Evolutionary conservation across 2,113 vertebrate genomes (phyloP).

Genomic region (Pao palembangensis): DNA sequence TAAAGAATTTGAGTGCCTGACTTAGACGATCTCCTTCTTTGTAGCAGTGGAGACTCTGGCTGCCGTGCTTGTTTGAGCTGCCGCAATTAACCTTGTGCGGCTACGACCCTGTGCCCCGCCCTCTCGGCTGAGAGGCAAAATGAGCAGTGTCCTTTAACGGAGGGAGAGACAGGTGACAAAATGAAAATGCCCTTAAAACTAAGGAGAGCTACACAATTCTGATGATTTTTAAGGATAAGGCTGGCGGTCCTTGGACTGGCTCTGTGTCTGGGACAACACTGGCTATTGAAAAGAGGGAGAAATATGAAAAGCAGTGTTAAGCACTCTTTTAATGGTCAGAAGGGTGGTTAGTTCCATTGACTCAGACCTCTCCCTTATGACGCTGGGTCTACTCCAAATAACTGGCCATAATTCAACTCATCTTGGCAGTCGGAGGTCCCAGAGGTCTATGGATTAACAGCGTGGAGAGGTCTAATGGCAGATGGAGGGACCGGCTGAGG

Average conservation of each 20-base stretch:
- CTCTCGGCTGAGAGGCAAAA: slow-evolving; percentile 35
- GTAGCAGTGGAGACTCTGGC: slow-evolving; percentile 27
- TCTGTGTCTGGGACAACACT: slow-evolving; percentile 56
- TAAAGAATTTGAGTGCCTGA: slow-evolving; percentile 59
- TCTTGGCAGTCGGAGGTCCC: slow-evolving; percentile 78
- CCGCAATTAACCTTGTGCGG: slow-evolving; percentile 55
- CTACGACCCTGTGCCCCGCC: slow-evolving; percentile 34
- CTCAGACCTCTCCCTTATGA: slow-evolving; percentile 72
- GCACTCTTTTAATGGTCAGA: slow-evolving; percentile 79
- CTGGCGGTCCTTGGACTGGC: slow-evolving; percentile 25
- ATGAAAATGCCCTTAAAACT: slow-evolving; percentile 5
- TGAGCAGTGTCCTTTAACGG: neutral
- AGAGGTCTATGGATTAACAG: slow-evolving; percentile 75
- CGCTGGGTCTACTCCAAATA: slow-evolving; percentile 73
- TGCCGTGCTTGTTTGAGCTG: slow-evolving; percentile 62
- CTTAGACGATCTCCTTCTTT: slow-evolving; percentile 56
- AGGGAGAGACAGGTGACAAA: slow-evolving; percentile 1
- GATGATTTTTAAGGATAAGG: neutral
- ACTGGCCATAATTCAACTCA: slow-evolving; percentile 80
- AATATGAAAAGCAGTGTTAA: slow-evolving; percentile 78
- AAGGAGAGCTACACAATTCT: too few species aligned
- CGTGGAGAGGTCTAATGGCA: slow-evolving; percentile 73
- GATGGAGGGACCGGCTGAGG: slow-evolving; percentile 63
- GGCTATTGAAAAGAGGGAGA: slow-evolving; percentile 57
- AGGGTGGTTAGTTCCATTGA: slow-evolving; percentile 75